Evolutionary conservation across 2,113 vertebrate species (phyloP).

Genomic region (Alouatta palliata): DNA sequence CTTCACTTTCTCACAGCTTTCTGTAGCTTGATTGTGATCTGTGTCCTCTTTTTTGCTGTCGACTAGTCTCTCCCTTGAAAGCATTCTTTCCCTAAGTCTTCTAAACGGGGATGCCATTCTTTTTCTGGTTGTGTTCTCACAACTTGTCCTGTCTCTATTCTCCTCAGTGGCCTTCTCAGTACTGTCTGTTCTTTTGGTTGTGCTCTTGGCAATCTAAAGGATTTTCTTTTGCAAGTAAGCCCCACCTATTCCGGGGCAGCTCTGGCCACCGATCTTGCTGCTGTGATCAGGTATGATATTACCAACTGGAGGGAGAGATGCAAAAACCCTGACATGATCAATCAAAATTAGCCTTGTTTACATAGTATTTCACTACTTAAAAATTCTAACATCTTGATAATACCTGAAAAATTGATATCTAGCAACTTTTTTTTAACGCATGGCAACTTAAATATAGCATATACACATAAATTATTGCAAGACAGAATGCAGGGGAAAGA

Average conservation of each 20-base stretch:
- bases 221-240: conserved; percentile 92
- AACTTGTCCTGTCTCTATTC: conserved; percentile 75
- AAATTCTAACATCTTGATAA: conserved; percentile 57
- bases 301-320: conserved; percentile 85
- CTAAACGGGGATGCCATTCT: conserved; percentile 84
- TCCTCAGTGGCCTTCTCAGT: conserved; percentile 79
- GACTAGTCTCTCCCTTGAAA: conserved; percentile 88
- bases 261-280: conserved; percentile 88
- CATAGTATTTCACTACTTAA: conserved; percentile 61
- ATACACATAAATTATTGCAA: conserved; percentile 59
- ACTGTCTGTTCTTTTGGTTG: conserved; percentile 77
- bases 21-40: conserved; percentile 75
- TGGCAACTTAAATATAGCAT: conserved; percentile 12
- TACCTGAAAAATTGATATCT: conserved; percentile 33
- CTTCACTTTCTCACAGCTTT: conserved; percentile 75
- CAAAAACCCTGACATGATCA: conserved; percentile 70
- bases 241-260: conserved; percentile 97
- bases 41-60: conserved; percentile 75
- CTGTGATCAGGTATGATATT: conserved; percentile 88
- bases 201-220: conserved; percentile 87
- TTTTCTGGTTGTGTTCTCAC: conserved; percentile 80
- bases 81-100: conserved; percentile 89
- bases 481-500: conserved; percentile 44
- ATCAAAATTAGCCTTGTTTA: conserved; percentile 61
- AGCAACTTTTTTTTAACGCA: conserved; percentile 37